Conservation (phyloP, 2,888 invertebrate species). For the Euplagia quadripunctaria region DNA sequence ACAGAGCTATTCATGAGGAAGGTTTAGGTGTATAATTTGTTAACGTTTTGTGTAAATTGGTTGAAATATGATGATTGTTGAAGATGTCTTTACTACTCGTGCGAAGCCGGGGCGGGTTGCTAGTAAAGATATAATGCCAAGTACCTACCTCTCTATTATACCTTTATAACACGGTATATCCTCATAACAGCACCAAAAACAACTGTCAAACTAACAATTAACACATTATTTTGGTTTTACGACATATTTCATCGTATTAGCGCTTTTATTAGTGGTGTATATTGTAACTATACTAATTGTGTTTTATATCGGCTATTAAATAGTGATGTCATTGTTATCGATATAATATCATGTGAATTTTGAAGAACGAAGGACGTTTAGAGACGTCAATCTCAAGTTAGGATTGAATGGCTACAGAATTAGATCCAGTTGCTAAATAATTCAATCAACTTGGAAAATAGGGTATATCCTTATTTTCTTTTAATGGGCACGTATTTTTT, state of each 20-base stretch:
- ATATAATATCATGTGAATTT: neutral
- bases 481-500: too few species aligned
- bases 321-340: constrained; percentile 3
- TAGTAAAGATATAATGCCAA: neutral
- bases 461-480: too few species aligned
- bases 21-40: too few species aligned
- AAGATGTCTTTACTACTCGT: too few species aligned
- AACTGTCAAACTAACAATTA: constrained; percentile 5
- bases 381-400: neutral
- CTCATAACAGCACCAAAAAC: neutral
- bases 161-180: neutral
- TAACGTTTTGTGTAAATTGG: too few species aligned
- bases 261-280: constrained; percentile 7
- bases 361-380: neutral
- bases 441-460: too few species aligned
- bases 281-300: neutral
- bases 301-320: neutral
- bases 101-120: too few species aligned
- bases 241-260: constrained; percentile 9
- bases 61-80: too few species aligned
- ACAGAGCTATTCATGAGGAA: too few species aligned
- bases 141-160: neutral
- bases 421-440: too few species aligned
- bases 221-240: neutral
- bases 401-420: too few species aligned